These are phyloP conservation scores for Fukomys damarensis DNA, from an alignment of 2,113 vertebrate species.

Conservation along the genomic window DNA sequence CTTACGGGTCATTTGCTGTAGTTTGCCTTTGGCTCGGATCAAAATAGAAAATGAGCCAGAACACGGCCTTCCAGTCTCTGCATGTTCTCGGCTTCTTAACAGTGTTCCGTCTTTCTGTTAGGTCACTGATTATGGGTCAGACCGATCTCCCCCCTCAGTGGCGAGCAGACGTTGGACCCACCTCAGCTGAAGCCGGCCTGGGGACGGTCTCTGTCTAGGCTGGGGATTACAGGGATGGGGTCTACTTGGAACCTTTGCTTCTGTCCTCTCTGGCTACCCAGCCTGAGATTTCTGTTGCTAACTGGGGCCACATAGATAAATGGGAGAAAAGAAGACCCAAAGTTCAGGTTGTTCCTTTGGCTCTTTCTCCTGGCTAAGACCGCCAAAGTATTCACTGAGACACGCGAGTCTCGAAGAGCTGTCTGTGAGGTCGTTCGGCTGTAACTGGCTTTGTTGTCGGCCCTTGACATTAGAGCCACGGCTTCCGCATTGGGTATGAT, in stretches of 20 bases:
- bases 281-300: not conserved
- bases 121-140: not conserved
- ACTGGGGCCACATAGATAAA: not conserved
- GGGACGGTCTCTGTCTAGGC: not conserved
- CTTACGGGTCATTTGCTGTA: constrained; percentile 56
- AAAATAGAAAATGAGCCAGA: constrained; percentile 72
- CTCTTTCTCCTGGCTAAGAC: not conserved
- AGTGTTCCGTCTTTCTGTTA: not conserved
- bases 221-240: not conserved
- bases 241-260: not conserved
- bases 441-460: not conserved
- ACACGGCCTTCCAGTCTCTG: constrained; percentile 44
- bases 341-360: not conserved
- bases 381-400: not conserved
- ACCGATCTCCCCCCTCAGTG: not conserved
- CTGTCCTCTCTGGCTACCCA: not conserved
- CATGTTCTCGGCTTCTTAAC: not conserved
- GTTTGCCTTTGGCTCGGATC: constrained; percentile 69
- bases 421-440: not conserved
- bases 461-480: fast-evolving
- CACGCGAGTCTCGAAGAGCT: not conserved
- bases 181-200: not conserved
- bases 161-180: too few relatives aligned
- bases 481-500: fast-evolving
- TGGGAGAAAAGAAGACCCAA: not conserved